Conservation (phyloP, 2,888 invertebrate species). For the Halocaridina rubra region DNA sequence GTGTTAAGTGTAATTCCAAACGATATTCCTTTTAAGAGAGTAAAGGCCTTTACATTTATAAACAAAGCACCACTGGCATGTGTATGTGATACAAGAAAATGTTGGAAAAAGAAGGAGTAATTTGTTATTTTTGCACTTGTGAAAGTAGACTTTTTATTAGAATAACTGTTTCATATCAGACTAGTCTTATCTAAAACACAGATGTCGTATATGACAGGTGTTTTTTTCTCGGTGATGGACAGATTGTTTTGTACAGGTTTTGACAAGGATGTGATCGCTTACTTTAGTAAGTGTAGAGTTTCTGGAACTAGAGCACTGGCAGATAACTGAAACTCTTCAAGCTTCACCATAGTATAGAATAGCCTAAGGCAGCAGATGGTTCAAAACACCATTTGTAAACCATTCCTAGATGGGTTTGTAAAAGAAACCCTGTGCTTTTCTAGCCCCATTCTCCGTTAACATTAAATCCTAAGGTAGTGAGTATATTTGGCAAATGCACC, state of each 20-base stretch:
- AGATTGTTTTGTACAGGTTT: conserved; percentile 56
- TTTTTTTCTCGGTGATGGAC: conserved; percentile 55
- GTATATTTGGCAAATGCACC: too few relatives aligned
- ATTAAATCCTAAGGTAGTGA: conserved; percentile 31
- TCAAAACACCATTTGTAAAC: conserved; percentile 37
- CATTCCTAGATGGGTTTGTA: conserved; percentile 55
- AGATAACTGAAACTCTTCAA: conserved; percentile 33
- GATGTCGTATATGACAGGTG: conserved; percentile 43
- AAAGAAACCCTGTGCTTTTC: conserved; percentile 47
- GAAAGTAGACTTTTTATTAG: conserved; percentile 56
- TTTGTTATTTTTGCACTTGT: conserved; percentile 56
- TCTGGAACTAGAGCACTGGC: conserved; percentile 27
- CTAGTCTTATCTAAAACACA: conserved; percentile 57
- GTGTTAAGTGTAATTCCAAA: conserved; percentile 19
- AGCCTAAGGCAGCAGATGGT: conserved; percentile 46
- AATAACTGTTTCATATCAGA: conserved; percentile 59
- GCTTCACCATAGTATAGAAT: conserved; percentile 55
- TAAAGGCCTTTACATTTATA: conserved; percentile 7
- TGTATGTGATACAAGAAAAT: conserved; percentile 35
- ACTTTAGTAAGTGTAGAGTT: conserved; percentile 44
- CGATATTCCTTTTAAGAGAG: conserved; percentile 40
- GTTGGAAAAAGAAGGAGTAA: conserved; percentile 45
- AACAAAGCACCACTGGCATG: conserved; percentile 33
- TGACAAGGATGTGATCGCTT: conserved; percentile 52
- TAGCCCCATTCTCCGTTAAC: conserved; percentile 50